Percentiles rank a stretch among this genome's conserved stretches.
phyloP scores from a whole-genome alignment of 2,888 invertebrate species.

The Xestia c-nigrum region DNA sequence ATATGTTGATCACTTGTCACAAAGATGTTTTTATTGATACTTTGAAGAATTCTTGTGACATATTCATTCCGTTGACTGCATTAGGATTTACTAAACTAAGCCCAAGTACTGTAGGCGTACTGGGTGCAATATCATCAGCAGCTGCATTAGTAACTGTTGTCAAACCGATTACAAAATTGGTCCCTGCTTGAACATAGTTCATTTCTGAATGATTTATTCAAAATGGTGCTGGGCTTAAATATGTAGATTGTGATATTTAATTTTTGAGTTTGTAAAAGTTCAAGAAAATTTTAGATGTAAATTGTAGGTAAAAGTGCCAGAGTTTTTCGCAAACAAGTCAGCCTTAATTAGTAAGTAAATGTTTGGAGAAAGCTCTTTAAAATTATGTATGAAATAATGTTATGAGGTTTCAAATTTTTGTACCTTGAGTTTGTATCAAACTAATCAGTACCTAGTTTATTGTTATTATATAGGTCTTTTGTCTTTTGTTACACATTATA shows the following conservation, averaged over 20 bases:
- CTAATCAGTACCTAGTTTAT: conserved; percentile 34
- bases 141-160: conserved; percentile 94
- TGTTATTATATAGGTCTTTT: conserved; percentile 5
- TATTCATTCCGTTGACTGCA: conserved; percentile 96
- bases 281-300: conserved; percentile 5
- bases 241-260: conserved; percentile 47
- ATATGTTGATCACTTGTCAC: conserved; percentile 80
- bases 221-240: conserved; percentile 62
- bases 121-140: conserved; percentile 95
- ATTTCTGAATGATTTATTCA: conserved; percentile 6
- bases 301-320: conserved; percentile 17
- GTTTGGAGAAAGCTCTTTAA: not conserved
- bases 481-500: not conserved
- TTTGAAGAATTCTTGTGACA: conserved; percentile 96
- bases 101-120: conserved; percentile 94
- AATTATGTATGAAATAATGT: conserved; percentile 17
- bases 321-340: conserved; percentile 13
- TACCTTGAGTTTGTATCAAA: conserved; percentile 50
- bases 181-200: conserved; percentile 86
- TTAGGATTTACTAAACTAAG: conserved; percentile 94
- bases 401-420: conserved; percentile 1
- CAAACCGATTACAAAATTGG: conserved; percentile 94
- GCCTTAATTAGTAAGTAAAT: not conserved
- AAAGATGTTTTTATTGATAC: conserved; percentile 95
- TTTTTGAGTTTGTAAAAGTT: conserved; percentile 4